Evolutionary conservation across 2,113 vertebrate species (phyloP), one percentile per base, ranked within the genome.

Genomic region (Lycaon pictus): DNA sequence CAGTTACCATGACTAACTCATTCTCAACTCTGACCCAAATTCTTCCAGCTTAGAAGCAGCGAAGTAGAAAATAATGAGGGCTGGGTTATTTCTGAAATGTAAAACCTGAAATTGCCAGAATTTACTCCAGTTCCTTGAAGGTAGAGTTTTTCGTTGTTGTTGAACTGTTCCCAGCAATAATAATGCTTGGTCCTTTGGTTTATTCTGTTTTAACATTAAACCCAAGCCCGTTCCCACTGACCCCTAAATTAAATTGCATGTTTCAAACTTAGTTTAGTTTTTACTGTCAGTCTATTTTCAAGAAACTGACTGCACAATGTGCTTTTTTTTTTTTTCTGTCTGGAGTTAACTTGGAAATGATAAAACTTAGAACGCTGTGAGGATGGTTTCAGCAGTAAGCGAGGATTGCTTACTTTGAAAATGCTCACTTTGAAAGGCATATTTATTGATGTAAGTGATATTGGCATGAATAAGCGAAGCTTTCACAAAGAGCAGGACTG

Each of bases 1-100:
- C 97, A 97, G 82, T 98, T 98, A 98, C 91, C 93, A 97, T 83
- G 56, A 96, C 83, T 97, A 98, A 98, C 90, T 98, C 98, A 97
- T 93, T 93, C 95, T 98, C 94, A 97, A 94, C 83, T 95, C 86
- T 98, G 97, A 98, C 98, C 98, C 98, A 97, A 98, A 98, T 98
- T 98, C 94, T 98, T 96, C 82, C 63, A 63, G 32, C 97, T 98
- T 95, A 95, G 96, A 97, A 97, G 92, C 60, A 4, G 85, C 74
- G 92, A 98, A 98, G 96, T 96, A 97, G 97, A 98, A 98, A 98
- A 98, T 98, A 98, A 98, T 96, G 96, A 98, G 97, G 25, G 58
- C 25, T 92, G 88, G 94, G 95, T 63, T 98, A 97, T 97, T 98
- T 98, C 85, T 97, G 93, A 98, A 98, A 98, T 94, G 82, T 88